Conservation (phyloP, 2,888 invertebrate genomes). For the Acanthoscelides obtectus region DNA sequence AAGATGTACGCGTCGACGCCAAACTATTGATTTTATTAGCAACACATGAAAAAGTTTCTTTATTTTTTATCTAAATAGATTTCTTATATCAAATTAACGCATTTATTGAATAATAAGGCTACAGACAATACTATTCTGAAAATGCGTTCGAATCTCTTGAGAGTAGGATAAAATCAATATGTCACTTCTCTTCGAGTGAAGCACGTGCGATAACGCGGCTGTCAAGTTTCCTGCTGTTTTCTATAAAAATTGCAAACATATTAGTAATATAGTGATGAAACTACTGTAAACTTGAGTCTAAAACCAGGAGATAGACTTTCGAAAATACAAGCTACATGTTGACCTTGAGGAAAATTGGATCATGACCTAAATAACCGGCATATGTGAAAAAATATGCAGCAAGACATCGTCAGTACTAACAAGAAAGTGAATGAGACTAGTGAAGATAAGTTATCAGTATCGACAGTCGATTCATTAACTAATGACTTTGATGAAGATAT, state of each 20-base stretch:
- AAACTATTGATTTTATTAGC: background rate
- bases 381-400: conserved; percentile 36
- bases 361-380: background rate
- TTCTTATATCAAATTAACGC: background rate
- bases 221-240: background rate
- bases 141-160: too few species aligned
- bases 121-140: background rate
- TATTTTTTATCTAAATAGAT: background rate
- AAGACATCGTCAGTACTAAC: conserved; percentile 32
- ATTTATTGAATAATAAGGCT: background rate
- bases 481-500: conserved; percentile 96
- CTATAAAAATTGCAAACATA: background rate
- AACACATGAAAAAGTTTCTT: background rate
- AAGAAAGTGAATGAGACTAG: conserved; percentile 38
- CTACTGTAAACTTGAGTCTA: background rate
- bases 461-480: conserved; percentile 91
- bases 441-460: conserved; percentile 71
- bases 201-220: background rate
- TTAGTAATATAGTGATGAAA: background rate
- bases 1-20: background rate
- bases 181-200: background rate
- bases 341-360: background rate
- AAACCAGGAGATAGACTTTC: background rate
- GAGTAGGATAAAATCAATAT: too few species aligned
- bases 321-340: background rate